Percentiles rank a stretch among this genome's conserved stretches.
phyloP scores from a whole-genome alignment of 2,888 invertebrate genomes.

The Pseudanteris insignis region DNA sequence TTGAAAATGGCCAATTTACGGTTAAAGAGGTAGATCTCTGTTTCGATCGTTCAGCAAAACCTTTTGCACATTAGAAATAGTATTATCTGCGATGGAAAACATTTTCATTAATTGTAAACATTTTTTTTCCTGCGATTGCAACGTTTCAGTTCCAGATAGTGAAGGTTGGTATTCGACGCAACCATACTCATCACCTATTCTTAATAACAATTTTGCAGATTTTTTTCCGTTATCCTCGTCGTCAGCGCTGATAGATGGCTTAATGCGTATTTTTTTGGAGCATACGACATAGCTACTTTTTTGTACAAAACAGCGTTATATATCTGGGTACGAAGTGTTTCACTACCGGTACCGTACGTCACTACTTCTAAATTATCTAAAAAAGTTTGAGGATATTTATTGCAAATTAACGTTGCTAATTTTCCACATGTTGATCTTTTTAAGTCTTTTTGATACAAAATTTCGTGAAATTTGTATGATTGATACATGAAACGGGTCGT shows the following conservation, averaged over 20 bases:
- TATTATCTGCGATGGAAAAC: not conserved
- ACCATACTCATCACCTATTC: not conserved
- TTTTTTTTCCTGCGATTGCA: constrained; percentile 13
- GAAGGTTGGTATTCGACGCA: not conserved
- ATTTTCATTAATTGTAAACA: not conserved
- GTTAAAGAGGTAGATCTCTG: constrained; percentile 2
- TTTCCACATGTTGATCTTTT: constrained; percentile 1
- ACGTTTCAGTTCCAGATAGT: constrained; percentile 5
- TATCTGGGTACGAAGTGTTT: constrained; percentile 7
- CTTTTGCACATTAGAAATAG: not conserved
- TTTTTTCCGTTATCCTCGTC: not conserved
- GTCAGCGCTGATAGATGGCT: not conserved
- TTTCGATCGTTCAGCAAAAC: constrained; percentile 5
- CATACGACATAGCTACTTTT: no score
- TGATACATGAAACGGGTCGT: no score
- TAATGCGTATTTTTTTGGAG: not conserved
- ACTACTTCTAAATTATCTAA: constrained; percentile 1
- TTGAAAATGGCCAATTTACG: constrained; percentile 28
- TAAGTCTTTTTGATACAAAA: no score
- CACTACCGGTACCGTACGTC: constrained; percentile 12
- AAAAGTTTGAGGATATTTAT: constrained; percentile 20
- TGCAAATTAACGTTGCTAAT: constrained; percentile 20
- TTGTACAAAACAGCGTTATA: constrained; percentile 18
- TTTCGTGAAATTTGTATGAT: no score
- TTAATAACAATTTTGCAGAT: not conserved